A percentile compares a stretch with the other conserved stretches of the same genome.
These are phyloP conservation scores for Zophobas atratus DNA, from an alignment of 1,140 invertebrate species.

Conservation along the genomic window DNA sequence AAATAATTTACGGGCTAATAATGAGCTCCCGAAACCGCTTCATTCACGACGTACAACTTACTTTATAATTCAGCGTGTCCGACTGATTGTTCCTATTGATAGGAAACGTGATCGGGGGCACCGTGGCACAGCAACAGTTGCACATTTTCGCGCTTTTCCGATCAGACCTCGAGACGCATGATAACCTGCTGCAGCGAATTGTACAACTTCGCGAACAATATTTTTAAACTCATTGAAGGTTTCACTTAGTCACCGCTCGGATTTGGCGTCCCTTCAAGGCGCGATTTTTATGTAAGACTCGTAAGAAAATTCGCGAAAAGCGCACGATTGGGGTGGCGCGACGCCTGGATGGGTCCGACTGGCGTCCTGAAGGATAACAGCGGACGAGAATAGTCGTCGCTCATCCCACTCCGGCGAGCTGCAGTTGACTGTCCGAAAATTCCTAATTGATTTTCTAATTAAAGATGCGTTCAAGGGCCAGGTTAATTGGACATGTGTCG, in stretches of 20 bases:
- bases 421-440: slow-evolving; percentile 42
- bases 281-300: slow-evolving; percentile 53
- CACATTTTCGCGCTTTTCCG: slow-evolving; percentile 69
- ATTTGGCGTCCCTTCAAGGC: slow-evolving; percentile 56
- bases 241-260: slow-evolving; percentile 50
- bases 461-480: slow-evolving; percentile 25
- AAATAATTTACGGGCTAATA: background rate
- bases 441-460: slow-evolving; percentile 40
- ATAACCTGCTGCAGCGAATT: slow-evolving; percentile 37
- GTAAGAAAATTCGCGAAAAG: slow-evolving; percentile 14
- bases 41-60: slow-evolving; percentile 67
- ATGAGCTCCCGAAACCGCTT: background rate
- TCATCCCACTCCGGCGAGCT: slow-evolving; percentile 24
- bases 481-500: background rate
- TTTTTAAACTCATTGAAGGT: slow-evolving; percentile 53
- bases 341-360: slow-evolving; percentile 31
- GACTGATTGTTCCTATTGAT: slow-evolving; percentile 85
- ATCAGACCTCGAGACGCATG: slow-evolving; percentile 30
- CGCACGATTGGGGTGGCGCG: slow-evolving; percentile 20
- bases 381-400: slow-evolving; percentile 32
- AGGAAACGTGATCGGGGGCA: slow-evolving; percentile 78
- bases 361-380: slow-evolving; percentile 44
- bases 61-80: slow-evolving; percentile 79
- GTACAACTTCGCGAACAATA: slow-evolving; percentile 50
- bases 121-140: slow-evolving; percentile 77